A percentile compares a stretch with the other conserved stretches of the same genome.
Evolutionary conservation across 2,113 vertebrate species (phyloP).

Genomic region (Brachypodius melanocephalos): DNA sequence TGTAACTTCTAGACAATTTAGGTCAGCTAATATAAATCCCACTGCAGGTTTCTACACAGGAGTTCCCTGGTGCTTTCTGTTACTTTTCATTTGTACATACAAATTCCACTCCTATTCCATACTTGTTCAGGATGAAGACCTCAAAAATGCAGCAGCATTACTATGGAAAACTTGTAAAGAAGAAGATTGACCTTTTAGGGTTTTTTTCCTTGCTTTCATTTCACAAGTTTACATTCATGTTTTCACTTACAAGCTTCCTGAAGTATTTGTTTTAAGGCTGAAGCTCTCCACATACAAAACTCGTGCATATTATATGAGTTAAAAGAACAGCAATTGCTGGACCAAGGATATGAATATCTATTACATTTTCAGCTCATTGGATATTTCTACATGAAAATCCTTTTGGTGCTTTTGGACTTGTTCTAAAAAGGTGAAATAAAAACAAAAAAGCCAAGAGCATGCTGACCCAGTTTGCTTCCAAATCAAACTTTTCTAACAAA

Average conservation of each 20-base stretch:
- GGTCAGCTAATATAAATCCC: background rate
- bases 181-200: background rate
- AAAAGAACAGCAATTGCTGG: background rate
- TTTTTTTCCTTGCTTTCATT: background rate
- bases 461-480: background rate
- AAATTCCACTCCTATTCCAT: background rate
- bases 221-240: background rate
- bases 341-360: background rate
- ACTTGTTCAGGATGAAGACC: background rate
- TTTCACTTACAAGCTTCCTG: background rate
- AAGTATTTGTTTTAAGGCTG: background rate
- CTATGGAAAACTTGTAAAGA: background rate
- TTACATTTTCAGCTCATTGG: background rate
- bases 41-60: background rate
- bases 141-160: background rate
- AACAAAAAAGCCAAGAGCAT: background rate
- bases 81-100: background rate
- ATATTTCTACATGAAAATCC: background rate
- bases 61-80: background rate
- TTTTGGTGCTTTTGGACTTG: background rate
- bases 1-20: background rate
- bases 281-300: background rate
- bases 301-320: accelerated
- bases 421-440: background rate
- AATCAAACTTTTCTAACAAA: background rate